Evolutionary conservation across 2,113 vertebrate species (phyloP).

Genomic region (Trachemys scripta): DNA sequence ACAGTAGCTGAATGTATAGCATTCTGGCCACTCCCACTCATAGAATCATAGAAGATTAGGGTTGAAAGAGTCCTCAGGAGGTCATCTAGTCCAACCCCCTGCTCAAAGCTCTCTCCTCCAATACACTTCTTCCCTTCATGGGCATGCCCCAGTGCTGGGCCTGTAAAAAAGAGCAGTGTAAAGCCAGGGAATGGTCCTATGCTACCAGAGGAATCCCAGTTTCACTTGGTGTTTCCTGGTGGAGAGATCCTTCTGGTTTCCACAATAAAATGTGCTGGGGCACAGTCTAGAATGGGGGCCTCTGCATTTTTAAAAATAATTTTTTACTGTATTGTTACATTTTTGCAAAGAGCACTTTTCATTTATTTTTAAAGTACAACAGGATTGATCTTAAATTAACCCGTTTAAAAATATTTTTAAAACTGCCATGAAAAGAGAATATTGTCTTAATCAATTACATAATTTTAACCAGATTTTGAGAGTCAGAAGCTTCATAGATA

Average conservation of each 20-base stretch:
- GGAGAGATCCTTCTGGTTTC: background rate
- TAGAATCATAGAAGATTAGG: too few species aligned
- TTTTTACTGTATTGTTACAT: background rate
- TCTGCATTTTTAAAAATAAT: background rate
- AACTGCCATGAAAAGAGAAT: background rate
- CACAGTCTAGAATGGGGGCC: background rate
- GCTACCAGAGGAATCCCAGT: background rate
- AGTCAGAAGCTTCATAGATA: background rate
- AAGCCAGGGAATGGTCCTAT: background rate
- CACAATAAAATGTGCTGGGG: background rate
- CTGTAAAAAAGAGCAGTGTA: background rate
- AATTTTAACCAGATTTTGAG: background rate
- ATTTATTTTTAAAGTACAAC: background rate
- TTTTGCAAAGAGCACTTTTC: background rate
- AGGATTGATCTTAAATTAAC: background rate
- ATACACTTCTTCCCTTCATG: background rate
- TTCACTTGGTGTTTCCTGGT: background rate
- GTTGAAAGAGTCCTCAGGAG: too few species aligned
- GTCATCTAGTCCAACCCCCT: too few species aligned
- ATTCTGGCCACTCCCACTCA: background rate
- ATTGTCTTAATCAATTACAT: background rate
- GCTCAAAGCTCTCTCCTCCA: background rate
- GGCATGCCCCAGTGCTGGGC: background rate
- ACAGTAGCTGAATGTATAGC: background rate
- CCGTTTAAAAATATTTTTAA: background rate